Conservation (phyloP, 1,140 invertebrate species). For the Pantala flavescens region DNA sequence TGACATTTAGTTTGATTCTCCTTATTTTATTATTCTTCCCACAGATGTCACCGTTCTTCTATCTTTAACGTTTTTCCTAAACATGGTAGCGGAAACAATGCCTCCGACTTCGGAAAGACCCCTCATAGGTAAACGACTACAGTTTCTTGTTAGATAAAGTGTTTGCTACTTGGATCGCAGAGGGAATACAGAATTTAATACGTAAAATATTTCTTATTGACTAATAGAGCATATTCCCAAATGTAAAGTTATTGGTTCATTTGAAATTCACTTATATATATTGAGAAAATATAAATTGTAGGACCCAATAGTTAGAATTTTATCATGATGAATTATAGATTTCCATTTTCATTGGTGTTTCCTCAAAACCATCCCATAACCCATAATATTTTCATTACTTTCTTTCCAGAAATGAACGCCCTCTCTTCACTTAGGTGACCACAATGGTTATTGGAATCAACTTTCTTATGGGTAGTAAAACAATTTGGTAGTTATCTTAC, state of each 20-base stretch:
- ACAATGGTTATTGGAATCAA: background rate
- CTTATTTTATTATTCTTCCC: constrained; percentile 25
- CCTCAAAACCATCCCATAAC: background rate
- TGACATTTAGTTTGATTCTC: background rate
- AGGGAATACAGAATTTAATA: constrained; percentile 25
- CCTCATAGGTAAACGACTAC: constrained; percentile 44
- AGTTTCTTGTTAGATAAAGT: constrained; percentile 2
- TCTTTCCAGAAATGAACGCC: background rate
- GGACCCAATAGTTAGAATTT: background rate
- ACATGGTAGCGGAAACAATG: constrained; percentile 51
- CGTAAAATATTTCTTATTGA: background rate
- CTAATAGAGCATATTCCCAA: background rate
- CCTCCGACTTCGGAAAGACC: constrained; percentile 56
- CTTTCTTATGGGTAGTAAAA: background rate
- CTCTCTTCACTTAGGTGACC: background rate
- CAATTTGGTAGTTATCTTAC: background rate
- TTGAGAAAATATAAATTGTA: background rate
- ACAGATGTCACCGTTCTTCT: constrained; percentile 59
- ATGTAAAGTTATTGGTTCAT: background rate
- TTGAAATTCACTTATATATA: background rate
- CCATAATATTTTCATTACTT: constrained; percentile 3
- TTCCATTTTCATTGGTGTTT: background rate
- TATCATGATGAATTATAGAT: background rate
- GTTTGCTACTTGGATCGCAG: constrained; percentile 31
- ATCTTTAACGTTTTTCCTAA: constrained; percentile 61